Evolutionary conservation across 30 jellyfish, hydroid and myxozoan genomes (phyloP).

Genomic region (Cassiopea xamachana): DNA sequence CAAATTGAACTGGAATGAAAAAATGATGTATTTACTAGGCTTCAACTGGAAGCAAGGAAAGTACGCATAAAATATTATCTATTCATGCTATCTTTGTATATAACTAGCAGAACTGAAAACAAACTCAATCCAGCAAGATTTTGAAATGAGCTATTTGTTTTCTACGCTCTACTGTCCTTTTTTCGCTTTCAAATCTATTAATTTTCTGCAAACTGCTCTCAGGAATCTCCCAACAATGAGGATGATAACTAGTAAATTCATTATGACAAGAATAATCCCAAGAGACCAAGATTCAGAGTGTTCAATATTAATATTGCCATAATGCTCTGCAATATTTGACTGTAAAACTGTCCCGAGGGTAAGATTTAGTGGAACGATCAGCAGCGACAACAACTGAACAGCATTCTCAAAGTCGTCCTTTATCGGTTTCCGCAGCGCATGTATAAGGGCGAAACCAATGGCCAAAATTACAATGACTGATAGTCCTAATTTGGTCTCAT

Average conservation of each 20-base stretch:
- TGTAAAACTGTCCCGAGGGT: constrained; percentile 39
- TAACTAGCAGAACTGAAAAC: no score
- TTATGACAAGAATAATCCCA: constrained; percentile 5
- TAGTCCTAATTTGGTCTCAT: constrained; percentile 22
- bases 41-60: no score
- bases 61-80: no score
- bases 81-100: no score
- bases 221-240: constrained; percentile 20
- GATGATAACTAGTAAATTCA: constrained; percentile 19
- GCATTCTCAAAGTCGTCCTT: constrained; percentile 35
- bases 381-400: constrained; percentile 49
- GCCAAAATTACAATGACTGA: constrained; percentile 17
- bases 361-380: constrained; percentile 43
- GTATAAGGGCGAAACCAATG: constrained; percentile 21
- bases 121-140: no score
- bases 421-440: constrained; percentile 50
- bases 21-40: no score
- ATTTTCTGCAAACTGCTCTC: not conserved
- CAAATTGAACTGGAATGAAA: no score
- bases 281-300: constrained; percentile 17
- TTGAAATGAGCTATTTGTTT: no score
- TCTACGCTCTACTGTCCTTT: not conserved
- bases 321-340: not conserved
- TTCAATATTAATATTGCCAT: not conserved
- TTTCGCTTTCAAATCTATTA: not conserved